phyloP scores from a whole-genome alignment of 2,113 vertebrate species.

The Gopherus evgoodei region DNA sequence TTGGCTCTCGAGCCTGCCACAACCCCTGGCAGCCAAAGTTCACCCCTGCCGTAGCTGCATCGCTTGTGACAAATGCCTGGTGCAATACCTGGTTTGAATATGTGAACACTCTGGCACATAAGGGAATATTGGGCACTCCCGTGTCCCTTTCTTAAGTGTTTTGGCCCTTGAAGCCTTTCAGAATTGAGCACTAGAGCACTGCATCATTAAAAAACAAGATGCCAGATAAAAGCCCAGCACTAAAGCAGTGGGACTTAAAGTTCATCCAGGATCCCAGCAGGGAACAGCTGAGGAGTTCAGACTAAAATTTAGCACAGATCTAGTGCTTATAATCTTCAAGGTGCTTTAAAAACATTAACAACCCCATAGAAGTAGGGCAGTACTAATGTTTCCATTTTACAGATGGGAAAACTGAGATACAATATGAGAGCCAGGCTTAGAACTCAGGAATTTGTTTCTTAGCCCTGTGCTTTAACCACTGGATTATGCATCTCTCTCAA shows the following conservation, averaged over 20 bases:
- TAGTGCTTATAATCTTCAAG: not conserved
- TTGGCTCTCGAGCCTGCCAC: not conserved
- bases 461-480: not conserved
- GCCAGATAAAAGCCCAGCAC: not conserved
- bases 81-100: not conserved
- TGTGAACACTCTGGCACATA: not conserved
- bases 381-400: not conserved
- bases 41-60: not conserved
- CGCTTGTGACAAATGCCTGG: not conserved
- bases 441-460: not conserved
- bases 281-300: not conserved
- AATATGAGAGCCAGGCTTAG: not conserved
- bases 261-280: not conserved
- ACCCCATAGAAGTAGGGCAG: not conserved
- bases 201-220: not conserved
- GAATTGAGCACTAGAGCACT: not conserved
- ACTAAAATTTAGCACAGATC: not conserved
- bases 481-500: not conserved
- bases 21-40: not conserved
- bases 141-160: not conserved
- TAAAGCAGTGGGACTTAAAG: not conserved
- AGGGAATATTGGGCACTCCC: not conserved
- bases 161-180: not conserved
- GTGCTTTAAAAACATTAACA: not conserved
- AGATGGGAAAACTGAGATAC: not conserved